Percentiles rank a stretch among this genome's conserved stretches.
These are phyloP conservation scores for Venusia cambrica DNA, from an alignment of 2,888 invertebrate genomes.

Conservation along the genomic window DNA sequence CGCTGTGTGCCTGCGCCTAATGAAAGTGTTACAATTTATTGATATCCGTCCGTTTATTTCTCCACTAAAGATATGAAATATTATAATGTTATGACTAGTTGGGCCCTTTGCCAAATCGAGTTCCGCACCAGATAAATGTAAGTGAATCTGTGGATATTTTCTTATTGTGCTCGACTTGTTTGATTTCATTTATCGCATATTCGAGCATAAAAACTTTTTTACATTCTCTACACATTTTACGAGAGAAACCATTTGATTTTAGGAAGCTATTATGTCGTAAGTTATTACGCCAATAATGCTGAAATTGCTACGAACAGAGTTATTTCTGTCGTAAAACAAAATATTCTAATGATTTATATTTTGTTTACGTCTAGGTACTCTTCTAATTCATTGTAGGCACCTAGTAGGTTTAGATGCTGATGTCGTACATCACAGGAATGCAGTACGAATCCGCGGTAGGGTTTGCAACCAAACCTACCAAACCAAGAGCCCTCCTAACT, in stretches of 20 bases:
- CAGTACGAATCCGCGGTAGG: too few species aligned
- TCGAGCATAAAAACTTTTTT: conserved; percentile 40
- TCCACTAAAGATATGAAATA: conserved; percentile 52
- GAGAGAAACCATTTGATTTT: conserved; percentile 34
- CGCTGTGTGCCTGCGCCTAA: too few species aligned
- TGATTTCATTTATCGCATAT: conserved; percentile 39
- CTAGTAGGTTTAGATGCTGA: too few species aligned
- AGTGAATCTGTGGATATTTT: conserved; percentile 48
- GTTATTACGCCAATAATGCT: conserved; percentile 36
- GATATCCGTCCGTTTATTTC: conserved; percentile 40
- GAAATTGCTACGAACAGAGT: conserved; percentile 30
- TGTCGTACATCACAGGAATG: conserved; percentile 13
- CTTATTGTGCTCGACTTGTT: conserved; percentile 51
- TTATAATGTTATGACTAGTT: conserved; percentile 48
- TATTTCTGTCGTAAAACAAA: conserved; percentile 21
- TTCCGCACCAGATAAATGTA: conserved; percentile 49
- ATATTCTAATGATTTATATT: conserved; percentile 21
- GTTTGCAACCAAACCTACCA: too few species aligned
- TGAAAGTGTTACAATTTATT: conserved; percentile 23
- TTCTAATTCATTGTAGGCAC: conserved; percentile 15
- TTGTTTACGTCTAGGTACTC: conserved; percentile 11
- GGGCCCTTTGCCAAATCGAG: conserved; percentile 60
- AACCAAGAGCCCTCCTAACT: too few species aligned
- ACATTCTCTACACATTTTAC: conserved; percentile 38
- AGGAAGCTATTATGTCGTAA: conserved; percentile 36